Evolutionary conservation across 2,888 invertebrate genomes (phyloP), one percentile per base, ranked within the genome.

Genomic region (Gortyna flavago): DNA sequence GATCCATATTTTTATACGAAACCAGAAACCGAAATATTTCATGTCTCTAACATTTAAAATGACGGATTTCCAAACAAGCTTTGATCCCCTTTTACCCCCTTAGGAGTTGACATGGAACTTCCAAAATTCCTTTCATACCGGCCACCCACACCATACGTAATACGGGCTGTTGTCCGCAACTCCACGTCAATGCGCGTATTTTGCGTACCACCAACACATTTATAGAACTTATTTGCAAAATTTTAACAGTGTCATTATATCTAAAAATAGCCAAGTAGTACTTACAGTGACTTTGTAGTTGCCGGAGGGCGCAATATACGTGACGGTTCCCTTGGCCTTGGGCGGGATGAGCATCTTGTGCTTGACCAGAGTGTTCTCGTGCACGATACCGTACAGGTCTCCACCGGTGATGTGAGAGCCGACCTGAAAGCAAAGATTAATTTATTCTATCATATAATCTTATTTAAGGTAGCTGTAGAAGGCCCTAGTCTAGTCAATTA

Each of bases 341-440:
- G 99, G 99, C 51, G 99, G 99, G 87, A 99, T 96, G 95, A 99
- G 97, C 97, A 99, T 98, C 97, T 98, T 99, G 97, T 99, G 99
- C 95, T 99, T 99, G 69, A 99, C 99, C 87, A 99, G 97, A 35
- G 99, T 99, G 95, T 99, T 99, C 97, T 99, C 99, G 93, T 99
- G 98, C 16, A 99, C 99, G 79, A 98, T 96, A 89, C 99, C 99
- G 95, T 99, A 99, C 91, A 99, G 97, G 96, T 99, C 99, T 80
- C 99, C 99, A 65, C 99, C 99, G 75, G 99, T 99, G 87, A 99
- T 98, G 97, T 99, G 99, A 75, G 99, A 98, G n/a, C 99, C 99
- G 89, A 97, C 97, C 98, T 98, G 94, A 0, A 18, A 16, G 35
- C 41, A 77, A 16, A 64, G 35, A 59, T 13, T 38, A 7, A 11